Base-by-base conservation (phyloP, 2,113 vertebrate species). In the Tragelaphus strepsiceros region DNA sequence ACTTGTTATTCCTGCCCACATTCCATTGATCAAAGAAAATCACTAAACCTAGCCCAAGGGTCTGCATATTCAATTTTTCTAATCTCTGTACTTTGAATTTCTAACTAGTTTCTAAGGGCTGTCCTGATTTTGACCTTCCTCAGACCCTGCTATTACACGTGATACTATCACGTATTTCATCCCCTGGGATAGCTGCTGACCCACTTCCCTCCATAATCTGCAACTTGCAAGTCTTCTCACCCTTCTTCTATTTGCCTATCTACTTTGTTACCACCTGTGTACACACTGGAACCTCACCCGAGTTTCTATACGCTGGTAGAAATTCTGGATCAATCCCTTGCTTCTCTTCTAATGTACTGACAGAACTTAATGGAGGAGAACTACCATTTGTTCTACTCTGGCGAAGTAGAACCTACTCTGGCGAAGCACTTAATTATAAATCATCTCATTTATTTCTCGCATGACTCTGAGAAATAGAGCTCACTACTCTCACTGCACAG, bases 151-250 rank as follows among this genome's bases (percentile, higher is more conserved):
- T 53, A n/a, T 82, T 14, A 35, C 51, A 56, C 19, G 16, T 35
- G 51, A 54, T 54, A 14, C 30, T 14, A 54, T 53, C 6, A 0
- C 1, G 0, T n/a, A 7, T n/a, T n/a, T 54, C 81, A 56, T 56
- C 35, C 51, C 32, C 32, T 54, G 30, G 51, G 51, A n/a, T n/a
- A 82, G 80, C 30, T 82, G 11, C 19, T 22, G 19, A 35, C 51
- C 30, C 30, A 82, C 32, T 54, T 82, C 19, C 51, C 21, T 83
- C 81, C 51, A 9, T 56, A 54, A 56, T 56, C 21, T 15, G 53
- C 30, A 51, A 56, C 51, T 56, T 56, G 51, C 32, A 56, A 24
- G 32, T 9, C 30, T 35, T 35, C 81, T 56, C 81, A 9, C 81
- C 80, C 81, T 35, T 82, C 80, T 53, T 56, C 81, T 24, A 24